Conservation (phyloP, 2,888 invertebrate species). For the Limnephilus lunatus region DNA sequence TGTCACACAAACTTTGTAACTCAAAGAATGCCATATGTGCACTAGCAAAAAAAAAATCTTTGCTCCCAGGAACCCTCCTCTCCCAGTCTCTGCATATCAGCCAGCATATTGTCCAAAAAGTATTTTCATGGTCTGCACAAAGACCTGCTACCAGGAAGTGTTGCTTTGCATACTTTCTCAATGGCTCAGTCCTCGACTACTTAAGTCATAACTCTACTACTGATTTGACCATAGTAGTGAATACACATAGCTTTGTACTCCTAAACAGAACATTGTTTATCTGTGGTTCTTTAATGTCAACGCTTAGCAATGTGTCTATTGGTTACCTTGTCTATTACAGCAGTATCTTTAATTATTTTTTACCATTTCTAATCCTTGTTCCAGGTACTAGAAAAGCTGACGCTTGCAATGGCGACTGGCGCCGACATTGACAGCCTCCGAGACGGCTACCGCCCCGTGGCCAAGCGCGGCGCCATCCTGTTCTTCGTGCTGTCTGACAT, state of each 20-base stretch:
- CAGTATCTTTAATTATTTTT: background rate
- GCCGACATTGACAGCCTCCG: slow-evolving; percentile 89
- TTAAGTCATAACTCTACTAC: background rate
- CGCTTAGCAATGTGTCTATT: too few species aligned
- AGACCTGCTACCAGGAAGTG: background rate
- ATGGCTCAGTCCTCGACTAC: background rate
- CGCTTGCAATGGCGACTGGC: slow-evolving; percentile 85
- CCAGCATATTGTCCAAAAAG: background rate
- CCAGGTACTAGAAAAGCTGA: slow-evolving; percentile 85
- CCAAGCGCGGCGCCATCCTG: slow-evolving; percentile 90
- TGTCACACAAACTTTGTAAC: too few species aligned
- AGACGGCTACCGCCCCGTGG: slow-evolving; percentile 91
- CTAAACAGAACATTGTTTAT: background rate
- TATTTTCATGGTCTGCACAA: background rate
- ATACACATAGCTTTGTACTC: background rate
- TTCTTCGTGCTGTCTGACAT: slow-evolving; percentile 95
- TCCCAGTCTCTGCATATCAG: background rate
- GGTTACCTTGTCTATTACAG: too few species aligned
- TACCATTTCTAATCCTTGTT: slow-evolving; percentile 26
- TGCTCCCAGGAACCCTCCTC: background rate
- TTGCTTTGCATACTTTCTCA: background rate
- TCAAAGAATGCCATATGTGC: too few species aligned
- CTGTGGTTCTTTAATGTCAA: background rate
- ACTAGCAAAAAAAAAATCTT: too few species aligned
- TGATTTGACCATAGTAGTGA: background rate